Percentiles rank a stretch among this genome's conserved stretches.
phyloP scores from a whole-genome alignment of 2,888 invertebrate species.

The Panzeria rudis region DNA sequence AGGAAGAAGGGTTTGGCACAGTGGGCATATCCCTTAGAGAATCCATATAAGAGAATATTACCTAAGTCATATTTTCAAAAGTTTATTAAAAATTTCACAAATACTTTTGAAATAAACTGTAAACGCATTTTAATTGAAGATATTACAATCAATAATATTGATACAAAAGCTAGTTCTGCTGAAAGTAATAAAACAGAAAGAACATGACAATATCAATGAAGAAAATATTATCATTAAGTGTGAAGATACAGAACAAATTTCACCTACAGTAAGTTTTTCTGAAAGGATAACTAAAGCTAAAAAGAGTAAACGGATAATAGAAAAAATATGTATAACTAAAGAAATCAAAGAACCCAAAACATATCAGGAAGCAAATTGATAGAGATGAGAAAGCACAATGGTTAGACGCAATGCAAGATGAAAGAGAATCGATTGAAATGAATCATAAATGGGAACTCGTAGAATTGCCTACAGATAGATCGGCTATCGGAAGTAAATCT shows the following conservation, averaged over 20 bases:
- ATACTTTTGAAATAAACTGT: too few relatives aligned
- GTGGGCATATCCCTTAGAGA: too few relatives aligned
- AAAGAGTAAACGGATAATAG: slow-evolving; percentile 47
- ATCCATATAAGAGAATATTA: too few relatives aligned
- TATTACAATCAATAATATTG: neutral
- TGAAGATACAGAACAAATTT: neutral
- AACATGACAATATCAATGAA: too few relatives aligned
- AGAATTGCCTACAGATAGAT: too few relatives aligned
- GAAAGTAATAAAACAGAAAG: neutral
- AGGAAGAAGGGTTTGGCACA: too few relatives aligned
- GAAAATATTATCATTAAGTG: too few relatives aligned
- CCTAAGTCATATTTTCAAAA: too few relatives aligned
- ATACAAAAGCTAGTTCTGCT: slow-evolving; percentile 15
- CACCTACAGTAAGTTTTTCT: slow-evolving; percentile 7
- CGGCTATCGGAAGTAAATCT: slow-evolving; percentile 13
- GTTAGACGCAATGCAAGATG: slow-evolving; percentile 48
- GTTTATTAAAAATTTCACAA: too few relatives aligned
- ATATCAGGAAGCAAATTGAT: slow-evolving; percentile 29
- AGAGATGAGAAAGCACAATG: slow-evolving; percentile 28
- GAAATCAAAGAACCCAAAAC: slow-evolving; percentile 41
- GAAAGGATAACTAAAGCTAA: slow-evolving; percentile 56
- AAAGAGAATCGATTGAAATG: slow-evolving; percentile 42
- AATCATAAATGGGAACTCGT: too few relatives aligned
- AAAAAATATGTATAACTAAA: slow-evolving; percentile 29
- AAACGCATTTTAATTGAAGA: too few relatives aligned